Evolutionary conservation across 2,888 invertebrate species (phyloP), one percentile per base, ranked within the genome.

Genomic region (Allophyes oxyacanthae): DNA sequence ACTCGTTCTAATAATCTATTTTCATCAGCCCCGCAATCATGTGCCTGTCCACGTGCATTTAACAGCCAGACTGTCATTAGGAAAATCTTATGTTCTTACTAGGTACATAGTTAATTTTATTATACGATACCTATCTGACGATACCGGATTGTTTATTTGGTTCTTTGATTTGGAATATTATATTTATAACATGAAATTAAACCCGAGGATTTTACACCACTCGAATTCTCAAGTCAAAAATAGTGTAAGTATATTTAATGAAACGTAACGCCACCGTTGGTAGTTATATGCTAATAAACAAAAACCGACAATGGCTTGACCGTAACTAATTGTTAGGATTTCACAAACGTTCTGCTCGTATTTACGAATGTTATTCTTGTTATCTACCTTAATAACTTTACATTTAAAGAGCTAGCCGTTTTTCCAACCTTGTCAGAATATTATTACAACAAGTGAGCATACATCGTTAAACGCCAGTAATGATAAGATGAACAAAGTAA

Each of bases 401-500:
- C 32, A 15, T 59, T 42, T 32, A 41, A 50, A 52, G 38, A 58
- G 36, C 26, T 40, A 56, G 25, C 15, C 64, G 54, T 73, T 73
- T 66, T 71, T 53, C 46, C 59, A 69, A 73, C 76, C 73, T 73
- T 72, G 69, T 62, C 51, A 36, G 33, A 53, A 59, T 71, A 74
- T 74, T 75, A 66, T 48, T 55, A 44, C 48, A 52, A 59, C 46
- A 50, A 66, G 41, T 53, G 56, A 54, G 49, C 46, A 59, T 49
- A 59, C 49, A 46, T 66, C 42, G 44, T 71, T 45, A 53, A 45
- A 69, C 50, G 45, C 42, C 53, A 60, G 42, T 40, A 41, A 54
- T 66, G 53, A 66, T 66, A 71, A 48, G 46, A 60, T 60, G 52
- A 52, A 67, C 66, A 71, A 71, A 71, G 65, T 52, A 45, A 43